Percentiles rank a stretch among this genome's conserved stretches.
These are phyloP conservation scores for Urosaurus nigricauda DNA, from an alignment of 2,797 vertebrate genomes.

Conservation along the genomic window DNA sequence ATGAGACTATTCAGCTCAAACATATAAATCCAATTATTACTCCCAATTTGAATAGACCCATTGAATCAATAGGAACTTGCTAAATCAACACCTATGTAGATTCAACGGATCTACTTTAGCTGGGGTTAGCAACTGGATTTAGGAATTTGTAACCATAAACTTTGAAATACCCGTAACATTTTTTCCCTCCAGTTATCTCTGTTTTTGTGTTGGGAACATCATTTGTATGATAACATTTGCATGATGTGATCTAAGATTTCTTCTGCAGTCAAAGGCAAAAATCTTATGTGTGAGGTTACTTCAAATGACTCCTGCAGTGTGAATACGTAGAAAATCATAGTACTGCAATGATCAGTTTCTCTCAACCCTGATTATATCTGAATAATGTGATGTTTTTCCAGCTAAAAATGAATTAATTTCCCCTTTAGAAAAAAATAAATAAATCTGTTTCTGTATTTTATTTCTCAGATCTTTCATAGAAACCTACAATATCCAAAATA, in stretches of 20 bases:
- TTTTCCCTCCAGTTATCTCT: neutral
- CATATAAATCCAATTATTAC: neutral
- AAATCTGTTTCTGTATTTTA: neutral
- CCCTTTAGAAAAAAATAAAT: no score
- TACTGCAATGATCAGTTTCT: neutral
- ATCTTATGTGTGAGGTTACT: neutral
- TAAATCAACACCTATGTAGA: no score
- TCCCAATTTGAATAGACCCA: no score
- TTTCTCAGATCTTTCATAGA: neutral
- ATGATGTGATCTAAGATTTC: neutral
- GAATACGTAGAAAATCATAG: neutral
- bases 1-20: neutral
- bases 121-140: no score
- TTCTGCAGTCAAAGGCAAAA: neutral
- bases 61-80: no score
- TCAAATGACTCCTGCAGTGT: neutral
- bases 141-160: neutral
- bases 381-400: neutral
- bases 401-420: neutral
- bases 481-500: neutral
- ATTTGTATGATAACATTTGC: neutral
- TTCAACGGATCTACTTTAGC: no score
- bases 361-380: neutral
- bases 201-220: neutral
- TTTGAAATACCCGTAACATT: neutral